Evolutionary conservation across 2,888 invertebrate genomes (phyloP).

Genomic region (Drosophila melanosoma): DNA sequence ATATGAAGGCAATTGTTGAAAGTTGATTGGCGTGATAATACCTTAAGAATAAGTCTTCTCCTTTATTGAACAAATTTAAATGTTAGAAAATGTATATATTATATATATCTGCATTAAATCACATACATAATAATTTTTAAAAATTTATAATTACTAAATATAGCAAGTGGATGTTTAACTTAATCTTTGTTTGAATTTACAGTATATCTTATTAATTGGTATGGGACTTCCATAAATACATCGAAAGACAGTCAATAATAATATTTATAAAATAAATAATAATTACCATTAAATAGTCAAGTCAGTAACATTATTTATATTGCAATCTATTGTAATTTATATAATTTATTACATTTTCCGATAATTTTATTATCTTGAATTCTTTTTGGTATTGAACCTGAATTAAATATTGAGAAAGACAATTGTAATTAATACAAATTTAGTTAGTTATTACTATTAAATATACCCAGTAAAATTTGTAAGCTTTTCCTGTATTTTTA

Average conservation of each 20-base stretch:
- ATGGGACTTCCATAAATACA: background rate
- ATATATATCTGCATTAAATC: background rate
- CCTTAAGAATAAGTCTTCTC: background rate
- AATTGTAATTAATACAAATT: too few relatives aligned
- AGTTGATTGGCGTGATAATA: constrained; percentile 5
- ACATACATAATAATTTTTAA: background rate
- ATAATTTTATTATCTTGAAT: background rate
- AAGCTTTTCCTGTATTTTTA: too few relatives aligned
- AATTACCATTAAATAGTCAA: background rate
- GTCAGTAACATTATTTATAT: background rate
- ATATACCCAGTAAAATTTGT: background rate
- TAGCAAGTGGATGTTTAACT: background rate
- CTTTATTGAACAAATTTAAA: background rate
- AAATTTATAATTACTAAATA: background rate
- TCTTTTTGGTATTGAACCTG: background rate
- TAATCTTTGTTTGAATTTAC: background rate
- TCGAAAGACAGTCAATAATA: background rate
- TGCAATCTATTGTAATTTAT: background rate
- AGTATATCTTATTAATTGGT: background rate
- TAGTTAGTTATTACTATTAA: background rate
- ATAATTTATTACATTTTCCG: background rate
- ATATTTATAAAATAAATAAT: background rate
- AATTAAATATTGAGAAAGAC: background rate
- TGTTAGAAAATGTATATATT: background rate
- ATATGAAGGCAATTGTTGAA: constrained; percentile 2